Evolutionary conservation across 2,113 vertebrate genomes (phyloP).

Genomic region (Scortum barcoo): DNA sequence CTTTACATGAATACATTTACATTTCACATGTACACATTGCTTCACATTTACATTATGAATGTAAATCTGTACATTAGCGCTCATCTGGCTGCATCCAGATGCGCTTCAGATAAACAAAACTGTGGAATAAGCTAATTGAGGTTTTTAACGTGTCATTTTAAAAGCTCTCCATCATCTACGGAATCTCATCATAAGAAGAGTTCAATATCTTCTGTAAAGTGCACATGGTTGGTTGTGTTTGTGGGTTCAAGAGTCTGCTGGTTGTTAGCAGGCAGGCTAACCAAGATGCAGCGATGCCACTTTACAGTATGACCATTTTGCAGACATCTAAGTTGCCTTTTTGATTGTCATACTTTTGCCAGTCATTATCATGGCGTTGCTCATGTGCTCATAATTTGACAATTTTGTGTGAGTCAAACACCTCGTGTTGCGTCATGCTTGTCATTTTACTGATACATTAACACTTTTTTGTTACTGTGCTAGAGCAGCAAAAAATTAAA

Average conservation of each 20-base stretch:
- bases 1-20: constrained; percentile 4
- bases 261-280: constrained; percentile 1
- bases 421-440: constrained; percentile 21
- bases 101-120: not conserved
- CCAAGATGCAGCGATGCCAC: constrained; percentile 14
- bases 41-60: constrained; percentile 36
- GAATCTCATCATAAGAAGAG: not conserved
- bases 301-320: constrained; percentile 22
- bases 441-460: constrained; percentile 11
- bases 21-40: constrained; percentile 8
- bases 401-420: not conserved
- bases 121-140: not conserved
- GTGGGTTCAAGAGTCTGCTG: constrained; percentile 18
- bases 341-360: constrained; percentile 30
- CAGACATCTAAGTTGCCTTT: constrained; percentile 55
- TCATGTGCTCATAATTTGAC: constrained; percentile 20
- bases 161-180: not conserved
- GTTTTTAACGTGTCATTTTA: constrained; percentile 8
- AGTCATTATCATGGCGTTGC: constrained; percentile 15
- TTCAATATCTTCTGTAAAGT: constrained; percentile 1
- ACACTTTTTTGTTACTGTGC: constrained; percentile 66
- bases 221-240: constrained; percentile 3
- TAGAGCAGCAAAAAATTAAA: constrained; percentile 77
- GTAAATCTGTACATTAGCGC: constrained; percentile 17
- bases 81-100: constrained; percentile 27